These are phyloP conservation scores for Allolobophora icterica DNA, from an alignment of 2,888 invertebrate genomes.

Conservation along the genomic window DNA sequence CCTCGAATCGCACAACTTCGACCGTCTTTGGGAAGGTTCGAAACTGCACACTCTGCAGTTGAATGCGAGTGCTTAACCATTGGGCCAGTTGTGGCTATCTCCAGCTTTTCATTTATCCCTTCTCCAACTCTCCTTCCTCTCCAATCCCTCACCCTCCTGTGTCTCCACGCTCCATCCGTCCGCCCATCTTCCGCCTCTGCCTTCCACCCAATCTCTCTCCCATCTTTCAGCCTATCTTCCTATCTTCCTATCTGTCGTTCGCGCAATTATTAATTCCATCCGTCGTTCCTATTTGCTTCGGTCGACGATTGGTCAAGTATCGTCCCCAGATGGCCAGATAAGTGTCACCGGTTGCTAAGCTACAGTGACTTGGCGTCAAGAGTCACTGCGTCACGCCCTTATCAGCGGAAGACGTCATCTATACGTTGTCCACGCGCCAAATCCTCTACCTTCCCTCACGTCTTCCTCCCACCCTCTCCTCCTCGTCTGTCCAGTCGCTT, in stretches of 20 bases:
- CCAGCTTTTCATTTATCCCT: too few species aligned
- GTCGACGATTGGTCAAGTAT: slow-evolving; percentile 2
- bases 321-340: background rate
- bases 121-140: too few species aligned
- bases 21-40: too few species aligned
- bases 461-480: background rate
- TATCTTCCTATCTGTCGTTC: background rate
- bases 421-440: background rate
- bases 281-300: background rate
- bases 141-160: too few species aligned
- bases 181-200: background rate
- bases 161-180: too few species aligned
- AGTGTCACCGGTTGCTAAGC: slow-evolving; percentile 23
- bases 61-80: too few species aligned
- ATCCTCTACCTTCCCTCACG: background rate
- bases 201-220: background rate
- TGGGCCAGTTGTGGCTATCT: too few species aligned
- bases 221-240: background rate
- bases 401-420: background rate
- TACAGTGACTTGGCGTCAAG: slow-evolving; percentile 15
- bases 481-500: background rate
- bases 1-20: too few species aligned
- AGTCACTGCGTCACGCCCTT: background rate
- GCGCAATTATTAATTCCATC: slow-evolving; percentile 3
- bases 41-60: too few species aligned